Base-by-base conservation (phyloP, 30 jellyfish, hydroid and myxozoan species). In the Cassiopea andromeda region DNA sequence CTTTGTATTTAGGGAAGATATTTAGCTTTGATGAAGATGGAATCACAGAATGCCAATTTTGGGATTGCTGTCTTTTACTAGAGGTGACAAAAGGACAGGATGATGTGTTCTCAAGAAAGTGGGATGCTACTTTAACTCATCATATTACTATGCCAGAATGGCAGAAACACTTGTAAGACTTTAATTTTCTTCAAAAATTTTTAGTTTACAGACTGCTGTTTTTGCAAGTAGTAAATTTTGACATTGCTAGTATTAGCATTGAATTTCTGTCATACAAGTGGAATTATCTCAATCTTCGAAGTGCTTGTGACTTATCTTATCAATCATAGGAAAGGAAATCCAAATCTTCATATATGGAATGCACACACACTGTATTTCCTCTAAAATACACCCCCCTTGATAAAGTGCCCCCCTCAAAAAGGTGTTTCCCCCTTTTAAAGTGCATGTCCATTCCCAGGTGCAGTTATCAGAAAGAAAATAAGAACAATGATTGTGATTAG, bases 11-110 rank as follows among this genome's bases (percentile, higher is more conserved):
- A 86, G 93, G 93, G 16, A 47, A 60, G 14, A 69, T 75, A 1
- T 86, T 7, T 84, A 86, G 93, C 79, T 86, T 58, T 77, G 89
- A 86, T 69, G 89, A 77, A 60, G 66, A 46, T 59, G 93, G 93
- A 2, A 81, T 86, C 77, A 19, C 69, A 60, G 84, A 77, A 49
- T 10, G 15, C 8, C 38, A 8, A 27, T 64, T 69, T 58, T 86
- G 93, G 93, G 60, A 47, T 2, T 46, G 77, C 50, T 86, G 93
- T 47, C 61, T 86, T 7, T 43, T 54, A 12, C 6, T 85, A 4
- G 38, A 61, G 78, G 48, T 85, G 0, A 48, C 66, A 13, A 1
- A 16, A 13, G 9, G 44, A 16, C 49, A 54, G 44, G 27, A 44
- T 16, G n/a, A 14, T 48, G 15, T 74, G 12, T 14, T 74, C 14